A percentile compares a stretch with the other conserved stretches of the same genome.
Conservation (phyloP, 92 coral and sea anemone species). For the Porites cylindrica region DNA sequence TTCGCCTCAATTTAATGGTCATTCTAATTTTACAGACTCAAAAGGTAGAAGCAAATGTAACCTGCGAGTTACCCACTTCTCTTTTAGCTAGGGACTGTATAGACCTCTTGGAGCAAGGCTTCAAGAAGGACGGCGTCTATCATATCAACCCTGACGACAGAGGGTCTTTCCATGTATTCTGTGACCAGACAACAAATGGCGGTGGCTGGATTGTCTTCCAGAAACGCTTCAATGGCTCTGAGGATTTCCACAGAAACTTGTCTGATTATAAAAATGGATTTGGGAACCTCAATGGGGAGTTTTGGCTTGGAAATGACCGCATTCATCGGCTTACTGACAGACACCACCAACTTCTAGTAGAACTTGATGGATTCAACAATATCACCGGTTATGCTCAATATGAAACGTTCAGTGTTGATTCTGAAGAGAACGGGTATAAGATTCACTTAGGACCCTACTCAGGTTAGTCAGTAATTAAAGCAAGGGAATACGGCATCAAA, state of each 20-base stretch:
- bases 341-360: slow-evolving; percentile 25
- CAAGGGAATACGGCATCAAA: too few species aligned
- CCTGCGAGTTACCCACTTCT: background rate
- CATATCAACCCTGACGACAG: slow-evolving; percentile 47
- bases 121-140: slow-evolving; percentile 50
- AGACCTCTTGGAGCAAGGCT: slow-evolving; percentile 42
- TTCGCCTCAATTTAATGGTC: too few species aligned
- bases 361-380: slow-evolving; percentile 11
- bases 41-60: background rate
- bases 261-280: slow-evolving; percentile 58
- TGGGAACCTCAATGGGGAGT: slow-evolving; percentile 37
- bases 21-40: too few species aligned
- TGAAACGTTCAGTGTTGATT: slow-evolving; percentile 26
- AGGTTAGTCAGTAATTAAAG: slow-evolving; percentile 6
- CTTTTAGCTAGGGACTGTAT: slow-evolving; percentile 37
- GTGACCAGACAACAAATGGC: slow-evolving; percentile 62
- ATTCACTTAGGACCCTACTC: slow-evolving; percentile 19
- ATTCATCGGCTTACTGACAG: slow-evolving; percentile 35
- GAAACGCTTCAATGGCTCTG: slow-evolving; percentile 33
- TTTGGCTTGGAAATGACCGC: slow-evolving; percentile 62
- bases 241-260: slow-evolving; percentile 25
- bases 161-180: slow-evolving; percentile 34
- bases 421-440: slow-evolving; percentile 42
- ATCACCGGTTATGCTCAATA: slow-evolving; percentile 26
- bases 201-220: slow-evolving; percentile 65